A percentile compares a stretch with the other conserved stretches of the same genome.
phyloP scores from a whole-genome alignment of 2,797 vertebrate species.

The Corythornis leucogaster region DNA sequence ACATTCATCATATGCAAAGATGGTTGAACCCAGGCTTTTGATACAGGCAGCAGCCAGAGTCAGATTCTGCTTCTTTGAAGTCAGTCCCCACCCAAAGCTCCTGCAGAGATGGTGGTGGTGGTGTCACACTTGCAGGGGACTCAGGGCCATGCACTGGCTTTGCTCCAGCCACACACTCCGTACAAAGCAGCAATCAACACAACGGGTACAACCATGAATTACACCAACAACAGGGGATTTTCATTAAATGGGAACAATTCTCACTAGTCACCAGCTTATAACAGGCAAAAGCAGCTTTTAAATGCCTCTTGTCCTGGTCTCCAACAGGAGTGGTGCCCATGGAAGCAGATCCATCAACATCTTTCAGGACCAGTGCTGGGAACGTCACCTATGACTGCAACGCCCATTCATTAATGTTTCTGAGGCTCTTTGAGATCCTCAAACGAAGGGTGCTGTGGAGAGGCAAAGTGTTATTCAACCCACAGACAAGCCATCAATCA shows the following conservation, averaged over 20 bases:
- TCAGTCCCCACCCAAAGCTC: neutral
- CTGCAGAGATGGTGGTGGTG: rapidly evolving
- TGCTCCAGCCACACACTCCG: neutral
- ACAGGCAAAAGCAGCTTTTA: neutral
- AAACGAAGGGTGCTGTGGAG: neutral
- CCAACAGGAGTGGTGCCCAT: neutral
- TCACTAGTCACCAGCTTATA: neutral
- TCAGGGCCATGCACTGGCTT: rapidly evolving
- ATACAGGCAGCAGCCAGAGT: neutral
- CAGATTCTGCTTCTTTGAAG: neutral
- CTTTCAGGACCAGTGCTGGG: rapidly evolving
- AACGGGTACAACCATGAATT: neutral
- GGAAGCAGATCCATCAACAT: neutral
- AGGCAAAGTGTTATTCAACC: neutral
- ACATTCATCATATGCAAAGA: neutral
- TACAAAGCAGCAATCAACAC: neutral
- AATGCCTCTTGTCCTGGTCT: no score
- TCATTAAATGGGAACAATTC: neutral
- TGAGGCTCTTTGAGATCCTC: neutral
- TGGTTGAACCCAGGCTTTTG: neutral
- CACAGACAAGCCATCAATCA: neutral
- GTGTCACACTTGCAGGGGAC: neutral
- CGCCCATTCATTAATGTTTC: rapidly evolving
- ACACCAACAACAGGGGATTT: neutral
- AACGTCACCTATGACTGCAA: neutral